Evolutionary conservation across 2,888 invertebrate species (phyloP).

Genomic region (Lydus trimaculatus): DNA sequence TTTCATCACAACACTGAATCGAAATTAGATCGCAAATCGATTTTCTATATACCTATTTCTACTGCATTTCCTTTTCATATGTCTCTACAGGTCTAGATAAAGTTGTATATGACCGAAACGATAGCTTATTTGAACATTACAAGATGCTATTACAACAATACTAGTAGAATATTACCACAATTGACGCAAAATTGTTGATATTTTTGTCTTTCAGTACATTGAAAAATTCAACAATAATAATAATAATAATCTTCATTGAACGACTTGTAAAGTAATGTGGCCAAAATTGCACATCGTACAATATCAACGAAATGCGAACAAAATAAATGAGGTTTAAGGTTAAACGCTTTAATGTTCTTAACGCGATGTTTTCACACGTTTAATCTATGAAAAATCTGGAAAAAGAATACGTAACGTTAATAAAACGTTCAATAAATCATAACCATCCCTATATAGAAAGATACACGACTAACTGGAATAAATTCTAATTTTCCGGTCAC

Average conservation of each 20-base stretch:
- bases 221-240: neutral
- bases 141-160: neutral
- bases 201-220: neutral
- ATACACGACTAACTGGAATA: slow-evolving; percentile 46
- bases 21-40: neutral
- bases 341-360: slow-evolving; percentile 5
- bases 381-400: slow-evolving; percentile 40
- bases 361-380: slow-evolving; percentile 28
- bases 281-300: neutral
- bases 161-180: neutral
- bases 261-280: too few relatives aligned
- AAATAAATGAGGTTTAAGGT: neutral
- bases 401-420: slow-evolving; percentile 40
- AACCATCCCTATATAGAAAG: slow-evolving; percentile 30
- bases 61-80: neutral
- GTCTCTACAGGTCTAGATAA: neutral
- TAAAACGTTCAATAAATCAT: slow-evolving; percentile 50
- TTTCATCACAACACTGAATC: neutral
- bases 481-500: slow-evolving; percentile 52
- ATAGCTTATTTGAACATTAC: neutral
- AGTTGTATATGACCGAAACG: neutral
- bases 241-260: too few relatives aligned
- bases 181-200: neutral
- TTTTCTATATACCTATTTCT: neutral
- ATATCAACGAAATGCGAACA: neutral